Evolutionary conservation across 2,113 vertebrate genomes (phyloP), one percentile per base, ranked within the genome.

Genomic region (Lota lota): DNA sequence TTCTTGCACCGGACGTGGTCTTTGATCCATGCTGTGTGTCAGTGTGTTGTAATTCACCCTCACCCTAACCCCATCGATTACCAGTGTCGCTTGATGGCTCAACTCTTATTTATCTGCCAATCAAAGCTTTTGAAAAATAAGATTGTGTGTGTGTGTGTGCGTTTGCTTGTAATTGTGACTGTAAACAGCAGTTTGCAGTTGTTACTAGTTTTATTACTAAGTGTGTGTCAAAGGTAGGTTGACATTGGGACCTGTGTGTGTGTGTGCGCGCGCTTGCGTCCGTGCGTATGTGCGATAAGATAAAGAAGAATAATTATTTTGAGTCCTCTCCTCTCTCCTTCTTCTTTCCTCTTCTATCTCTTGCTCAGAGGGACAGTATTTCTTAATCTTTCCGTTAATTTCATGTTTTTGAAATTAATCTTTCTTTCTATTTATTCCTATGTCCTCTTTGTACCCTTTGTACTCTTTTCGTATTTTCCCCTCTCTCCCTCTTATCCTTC

Each of bases 61-160:
- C 60, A 71, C 80, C 80, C 64, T 22, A 58, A 73, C 59, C 56
- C 1, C 1, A 85, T 89, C 8, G 82, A 86, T 77, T 77, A 76
- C 79, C 5, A 57, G 77, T 67, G 76, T 88, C 61, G 74, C 88
- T 87, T 87, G 73, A 78, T 83, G 63, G 65, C 87, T 85, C 76
- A 83, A 64, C 66, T 53, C 66, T 77, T 74, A 88, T 88, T 63
- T 84, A 90, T 82, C 77, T 77, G 79, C 69, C 80, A 84, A 85
- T 90, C 89, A 87, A 86, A 79, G 81, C 85, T 83, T 89, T 85
- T 79, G 78, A 18, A 18, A n/a, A 72, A 70, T 78, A 51, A 1
- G 73, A 78, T 68, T 78, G 76, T 68, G 70, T 61, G 74, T 7
- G 16, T 61, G 28, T 58, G 1, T 28, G 14, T 20, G 22, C 40